phyloP scores from a whole-genome alignment of 2,888 invertebrate species.

The Erebia epiphron region DNA sequence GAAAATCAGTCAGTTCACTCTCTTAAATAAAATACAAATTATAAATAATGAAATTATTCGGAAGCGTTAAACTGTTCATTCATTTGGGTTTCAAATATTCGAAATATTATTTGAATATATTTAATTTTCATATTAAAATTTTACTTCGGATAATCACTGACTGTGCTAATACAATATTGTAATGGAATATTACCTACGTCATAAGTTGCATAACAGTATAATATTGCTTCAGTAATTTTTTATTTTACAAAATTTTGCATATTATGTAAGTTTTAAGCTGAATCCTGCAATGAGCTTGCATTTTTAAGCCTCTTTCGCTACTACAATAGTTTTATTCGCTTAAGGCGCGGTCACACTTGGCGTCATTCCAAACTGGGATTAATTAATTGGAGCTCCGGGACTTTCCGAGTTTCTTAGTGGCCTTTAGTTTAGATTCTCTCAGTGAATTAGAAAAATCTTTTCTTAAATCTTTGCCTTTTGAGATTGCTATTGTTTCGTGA shows the following conservation, averaged over 20 bases:
- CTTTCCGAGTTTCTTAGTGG: constrained; percentile 48
- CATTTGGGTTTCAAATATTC: too few species aligned
- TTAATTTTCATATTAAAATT: too few species aligned
- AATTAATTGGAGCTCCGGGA: constrained; percentile 58
- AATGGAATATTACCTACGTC: too few species aligned
- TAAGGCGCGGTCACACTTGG: constrained; percentile 45
- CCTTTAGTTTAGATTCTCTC: constrained; percentile 51
- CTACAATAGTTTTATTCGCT: constrained; percentile 47
- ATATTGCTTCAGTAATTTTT: too few species aligned
- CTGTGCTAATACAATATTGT: too few species aligned
- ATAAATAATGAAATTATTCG: too few species aligned
- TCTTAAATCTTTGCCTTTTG: constrained; percentile 12
- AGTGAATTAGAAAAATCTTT: constrained; percentile 46
- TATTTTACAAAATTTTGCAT: neutral
- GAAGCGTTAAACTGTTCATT: too few species aligned
- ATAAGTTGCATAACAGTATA: too few species aligned
- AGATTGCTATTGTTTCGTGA: neutral
- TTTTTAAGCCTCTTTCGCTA: constrained; percentile 43
- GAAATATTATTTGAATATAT: too few species aligned
- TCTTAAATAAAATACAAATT: too few species aligned
- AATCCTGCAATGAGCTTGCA: constrained; percentile 39
- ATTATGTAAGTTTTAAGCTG: neutral
- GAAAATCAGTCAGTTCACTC: too few species aligned
- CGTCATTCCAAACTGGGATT: constrained; percentile 51
- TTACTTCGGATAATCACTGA: too few species aligned